Base-by-base conservation (phyloP, 1,140 invertebrate species). In the Cyphomyrmex costatus region DNA sequence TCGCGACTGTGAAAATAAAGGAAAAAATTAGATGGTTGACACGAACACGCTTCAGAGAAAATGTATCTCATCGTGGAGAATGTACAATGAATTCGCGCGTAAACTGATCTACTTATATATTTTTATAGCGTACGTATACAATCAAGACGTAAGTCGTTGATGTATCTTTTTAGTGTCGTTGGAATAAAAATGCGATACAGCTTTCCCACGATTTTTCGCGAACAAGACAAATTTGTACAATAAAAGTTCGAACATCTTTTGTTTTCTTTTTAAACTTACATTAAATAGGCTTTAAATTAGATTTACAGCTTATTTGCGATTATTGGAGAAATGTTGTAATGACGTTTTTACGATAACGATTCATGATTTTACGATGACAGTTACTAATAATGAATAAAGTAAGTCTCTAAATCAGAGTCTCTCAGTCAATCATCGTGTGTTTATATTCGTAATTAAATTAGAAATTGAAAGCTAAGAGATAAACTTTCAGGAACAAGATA, bases 1-100 rank as follows among this genome's bases (percentile, higher is more conserved):
- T 33, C 21, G 24, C 68, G 66, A 46, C 36, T 36, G 21, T 85
- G 30, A 56, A 80, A 85, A 80, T 53, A 56, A 49, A 21, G 68
- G 53, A 58, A 42, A 66, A 51, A 85, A 61, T 21, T 21, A 36
- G 51, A 49, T 49, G 36, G 51, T 30, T 36, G 27, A 24, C 82
- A 51, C 21, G 30, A 63, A 24, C 51, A 49, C 68, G 79, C 14
- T 56, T 79, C 42, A 27, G 36, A 24, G 49, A 21, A 79, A 51
- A 79, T 53, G 78, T 56, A 68, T 36, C 27, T 46, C 51, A 21
- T 27, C 73, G 27, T 42, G 51, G 60, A 30, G 60, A 70, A 36
- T 24, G 51, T n/a, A 21, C 36, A 71, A 71, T 27, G 36, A 73
- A 83, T 83, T 60, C 53, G 79, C 66, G 33, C 21, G 49, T 30